These are phyloP conservation scores for Psittacula cyanocephala DNA, from an alignment of 2,113 vertebrate species.

Conservation along the genomic window DNA sequence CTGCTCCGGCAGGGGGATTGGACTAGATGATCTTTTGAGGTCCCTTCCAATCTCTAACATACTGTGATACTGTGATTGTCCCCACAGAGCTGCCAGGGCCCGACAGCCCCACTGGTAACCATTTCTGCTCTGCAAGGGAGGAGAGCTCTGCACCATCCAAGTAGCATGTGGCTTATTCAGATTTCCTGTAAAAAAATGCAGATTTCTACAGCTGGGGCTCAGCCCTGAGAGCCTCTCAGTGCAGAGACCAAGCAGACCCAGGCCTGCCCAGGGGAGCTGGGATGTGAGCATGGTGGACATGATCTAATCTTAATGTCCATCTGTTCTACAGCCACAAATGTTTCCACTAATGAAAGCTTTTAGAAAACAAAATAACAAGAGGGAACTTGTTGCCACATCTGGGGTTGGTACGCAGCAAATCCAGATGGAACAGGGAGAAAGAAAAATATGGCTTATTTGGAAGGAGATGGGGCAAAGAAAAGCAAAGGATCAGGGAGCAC, in stretches of 20 bases:
- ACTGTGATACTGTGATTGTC: background rate
- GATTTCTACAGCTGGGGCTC: background rate
- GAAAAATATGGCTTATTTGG: background rate
- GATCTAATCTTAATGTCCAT: background rate
- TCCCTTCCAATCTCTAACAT: too few relatives aligned
- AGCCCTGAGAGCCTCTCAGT: background rate
- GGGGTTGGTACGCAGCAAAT: background rate
- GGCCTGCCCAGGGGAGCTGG: background rate
- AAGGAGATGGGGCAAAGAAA: background rate
- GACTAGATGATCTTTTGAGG: too few relatives aligned
- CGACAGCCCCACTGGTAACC: rapidly evolving
- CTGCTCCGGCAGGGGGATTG: too few relatives aligned
- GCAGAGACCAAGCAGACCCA: background rate
- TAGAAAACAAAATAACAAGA: background rate
- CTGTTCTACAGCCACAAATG: background rate
- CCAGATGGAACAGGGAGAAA: background rate
- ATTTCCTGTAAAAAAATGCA: background rate
- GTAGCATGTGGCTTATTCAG: rapidly evolving
- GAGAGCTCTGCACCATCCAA: background rate
- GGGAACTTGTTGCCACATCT: background rate
- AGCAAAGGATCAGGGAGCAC: background rate
- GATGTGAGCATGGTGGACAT: background rate
- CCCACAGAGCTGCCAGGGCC: background rate
- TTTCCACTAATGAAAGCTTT: background rate
- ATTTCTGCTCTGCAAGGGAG: background rate